A percentile compares a stretch with the other conserved stretches of the same genome.
Evolutionary conservation across 1,140 invertebrate species (phyloP).

Genomic region (Galendromus occidentalis): DNA sequence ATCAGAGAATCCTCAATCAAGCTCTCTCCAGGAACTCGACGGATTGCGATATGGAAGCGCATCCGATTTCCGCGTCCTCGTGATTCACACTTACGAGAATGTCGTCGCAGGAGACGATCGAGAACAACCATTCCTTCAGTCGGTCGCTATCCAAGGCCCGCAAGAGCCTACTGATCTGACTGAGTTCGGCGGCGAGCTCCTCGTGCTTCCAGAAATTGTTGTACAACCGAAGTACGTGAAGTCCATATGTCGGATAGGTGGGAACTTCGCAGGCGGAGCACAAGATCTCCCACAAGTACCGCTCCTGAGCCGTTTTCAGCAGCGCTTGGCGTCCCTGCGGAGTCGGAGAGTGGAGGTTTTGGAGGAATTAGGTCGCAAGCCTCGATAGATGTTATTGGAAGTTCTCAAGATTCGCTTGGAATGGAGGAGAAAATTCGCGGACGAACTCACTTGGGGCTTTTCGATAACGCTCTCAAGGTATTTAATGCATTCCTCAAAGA

Average conservation of each 20-base stretch:
- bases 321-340: not conserved
- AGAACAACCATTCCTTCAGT: not conserved
- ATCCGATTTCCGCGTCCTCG: no score
- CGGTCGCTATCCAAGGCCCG: not conserved
- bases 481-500: not conserved
- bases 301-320: not conserved
- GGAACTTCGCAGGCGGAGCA: not conserved
- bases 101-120: conserved; percentile 5
- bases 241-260: not conserved
- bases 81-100: not conserved
- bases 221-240: not conserved
- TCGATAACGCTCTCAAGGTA: conserved; percentile 3
- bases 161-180: not conserved
- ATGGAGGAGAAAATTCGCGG: no score
- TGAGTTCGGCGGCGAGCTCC: not conserved
- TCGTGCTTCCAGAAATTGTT: not conserved
- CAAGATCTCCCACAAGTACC: not conserved
- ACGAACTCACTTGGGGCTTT: not conserved
- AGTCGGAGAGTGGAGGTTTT: no score
- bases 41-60: no score
- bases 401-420: no score
- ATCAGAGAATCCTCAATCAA: no score
- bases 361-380: no score
- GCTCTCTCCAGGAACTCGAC: no score
- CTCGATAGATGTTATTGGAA: no score